phyloP scores from a whole-genome alignment of 2,888 invertebrate genomes.

The Clostera curtula region DNA sequence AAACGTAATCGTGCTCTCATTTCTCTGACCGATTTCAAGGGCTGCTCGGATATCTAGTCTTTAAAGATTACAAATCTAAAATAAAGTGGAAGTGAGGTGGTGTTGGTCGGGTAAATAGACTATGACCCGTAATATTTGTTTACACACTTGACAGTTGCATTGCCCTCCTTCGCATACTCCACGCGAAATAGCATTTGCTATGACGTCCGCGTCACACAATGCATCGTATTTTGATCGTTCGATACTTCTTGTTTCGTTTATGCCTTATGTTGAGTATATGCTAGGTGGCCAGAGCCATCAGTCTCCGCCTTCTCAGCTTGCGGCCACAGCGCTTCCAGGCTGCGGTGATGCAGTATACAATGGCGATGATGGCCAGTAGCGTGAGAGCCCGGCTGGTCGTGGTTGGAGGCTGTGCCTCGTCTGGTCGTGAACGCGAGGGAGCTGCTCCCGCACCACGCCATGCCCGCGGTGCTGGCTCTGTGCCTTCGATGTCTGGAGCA shows the following conservation, averaged over 20 bases:
- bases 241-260: constrained; percentile 6
- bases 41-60: no score
- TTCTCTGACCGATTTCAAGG: no score
- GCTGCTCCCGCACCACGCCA: constrained; percentile 71
- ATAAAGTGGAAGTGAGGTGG: no score
- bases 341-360: constrained; percentile 37
- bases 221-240: constrained; percentile 8
- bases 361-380: constrained; percentile 30
- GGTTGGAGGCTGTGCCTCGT: constrained; percentile 29
- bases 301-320: constrained; percentile 44
- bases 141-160: no score
- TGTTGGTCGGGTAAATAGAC: no score
- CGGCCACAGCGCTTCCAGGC: constrained; percentile 53
- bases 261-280: constrained; percentile 19
- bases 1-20: no score
- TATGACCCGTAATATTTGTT: no score
- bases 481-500: constrained; percentile 60
- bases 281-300: constrained; percentile 57
- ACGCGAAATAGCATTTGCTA: no score
- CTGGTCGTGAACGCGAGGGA: constrained; percentile 34
- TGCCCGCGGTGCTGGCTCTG: constrained; percentile 67
- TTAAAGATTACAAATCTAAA: no score
- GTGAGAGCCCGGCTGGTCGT: constrained; percentile 33
- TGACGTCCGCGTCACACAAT: no score
- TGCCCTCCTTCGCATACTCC: no score